Percentiles rank a stretch among this genome's conserved stretches.
These are phyloP conservation scores for Macquaria ambigua DNA, from an alignment of 2,113 vertebrate genomes.

Conservation along the genomic window DNA sequence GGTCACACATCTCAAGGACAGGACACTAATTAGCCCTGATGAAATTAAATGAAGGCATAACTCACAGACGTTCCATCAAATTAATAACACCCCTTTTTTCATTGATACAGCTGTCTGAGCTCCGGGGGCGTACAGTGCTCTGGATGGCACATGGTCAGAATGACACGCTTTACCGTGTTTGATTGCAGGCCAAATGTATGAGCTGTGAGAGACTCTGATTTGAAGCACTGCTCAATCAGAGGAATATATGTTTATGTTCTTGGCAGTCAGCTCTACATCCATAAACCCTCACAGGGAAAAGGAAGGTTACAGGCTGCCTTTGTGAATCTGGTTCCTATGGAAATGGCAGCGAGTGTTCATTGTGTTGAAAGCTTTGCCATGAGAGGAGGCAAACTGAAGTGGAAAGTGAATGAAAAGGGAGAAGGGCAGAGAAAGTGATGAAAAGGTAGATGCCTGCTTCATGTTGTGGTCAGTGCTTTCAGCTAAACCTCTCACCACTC, in stretches of 20 bases:
- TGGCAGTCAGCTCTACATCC: slow-evolving; percentile 32
- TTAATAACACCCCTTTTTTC: slow-evolving; percentile 52
- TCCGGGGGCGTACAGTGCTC: neutral
- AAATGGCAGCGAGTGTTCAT: slow-evolving; percentile 22
- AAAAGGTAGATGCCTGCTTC: slow-evolving; percentile 19
- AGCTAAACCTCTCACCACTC: neutral
- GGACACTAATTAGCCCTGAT: slow-evolving; percentile 56
- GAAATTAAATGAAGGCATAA: slow-evolving; percentile 64
- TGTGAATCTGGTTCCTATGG: slow-evolving; percentile 52
- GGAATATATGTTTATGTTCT: slow-evolving; percentile 44
- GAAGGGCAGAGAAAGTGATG: slow-evolving; percentile 33
- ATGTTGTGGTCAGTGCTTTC: neutral
- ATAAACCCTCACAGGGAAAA: slow-evolving; percentile 39
- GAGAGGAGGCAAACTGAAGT: slow-evolving; percentile 15
- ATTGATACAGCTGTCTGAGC: slow-evolving; percentile 44
- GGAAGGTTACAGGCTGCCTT: slow-evolving; percentile 27
- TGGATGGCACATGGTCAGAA: slow-evolving; percentile 12
- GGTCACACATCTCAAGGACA: slow-evolving; percentile 66
- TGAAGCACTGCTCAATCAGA: slow-evolving; percentile 28
- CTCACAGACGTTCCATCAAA: slow-evolving; percentile 55
- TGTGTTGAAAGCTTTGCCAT: slow-evolving; percentile 20
- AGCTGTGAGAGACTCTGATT: slow-evolving; percentile 20
- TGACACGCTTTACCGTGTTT: slow-evolving; percentile 28
- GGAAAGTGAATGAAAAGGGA: slow-evolving; percentile 9
- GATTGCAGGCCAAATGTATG: slow-evolving; percentile 23